Evolutionary conservation across 1,140 invertebrate genomes (phyloP), one percentile per base, ranked within the genome.

Genomic region (Calliphora vicina): DNA sequence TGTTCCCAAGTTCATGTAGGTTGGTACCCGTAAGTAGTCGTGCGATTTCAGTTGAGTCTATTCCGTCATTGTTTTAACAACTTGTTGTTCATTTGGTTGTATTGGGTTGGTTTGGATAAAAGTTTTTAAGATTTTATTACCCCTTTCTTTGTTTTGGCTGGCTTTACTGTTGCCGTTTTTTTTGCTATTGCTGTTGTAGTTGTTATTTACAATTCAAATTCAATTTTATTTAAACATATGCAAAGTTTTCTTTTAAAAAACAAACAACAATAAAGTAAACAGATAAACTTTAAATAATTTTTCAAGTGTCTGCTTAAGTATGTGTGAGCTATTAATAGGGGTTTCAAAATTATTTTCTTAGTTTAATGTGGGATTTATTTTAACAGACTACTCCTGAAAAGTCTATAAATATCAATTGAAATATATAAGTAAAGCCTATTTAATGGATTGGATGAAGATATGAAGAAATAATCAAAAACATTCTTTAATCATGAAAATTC

Each of bases 221-320:
- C 82, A 85, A 80, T 76, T 85, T 86, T 85, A 86, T 86, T 87
- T 86, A 35, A 87, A 85, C 86, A 86, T 85, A 86, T 86, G 86
- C 84, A 85, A 85, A 84, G 84, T 87, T 85, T 84, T 83, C 25
- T 76, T 67, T 67, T 20, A 82, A 84, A 83, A 72, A 82, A 82
- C 80, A 61, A 67, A n/a, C 26, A 25, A 72, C 20, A 23, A 6
- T 43, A 83, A 84, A 80, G 80, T 82, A 85, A 81, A 84, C 86
- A 84, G 84, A 86, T 86, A 86, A 84, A 86, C 84, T 85, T 86
- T 85, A 85, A 86, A 86, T 76, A 86, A 84, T 84, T 86, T 35
- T 86, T 83, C 82, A 80, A 83, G 82, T 84, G 85, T 74, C 74
- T 84, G 83, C 82, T 67, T 72, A 82, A 83, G 26, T 27, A 73